Evolutionary conservation across 2,888 invertebrate genomes (phyloP).

Genomic region (Eustalomyia histrio): DNA sequence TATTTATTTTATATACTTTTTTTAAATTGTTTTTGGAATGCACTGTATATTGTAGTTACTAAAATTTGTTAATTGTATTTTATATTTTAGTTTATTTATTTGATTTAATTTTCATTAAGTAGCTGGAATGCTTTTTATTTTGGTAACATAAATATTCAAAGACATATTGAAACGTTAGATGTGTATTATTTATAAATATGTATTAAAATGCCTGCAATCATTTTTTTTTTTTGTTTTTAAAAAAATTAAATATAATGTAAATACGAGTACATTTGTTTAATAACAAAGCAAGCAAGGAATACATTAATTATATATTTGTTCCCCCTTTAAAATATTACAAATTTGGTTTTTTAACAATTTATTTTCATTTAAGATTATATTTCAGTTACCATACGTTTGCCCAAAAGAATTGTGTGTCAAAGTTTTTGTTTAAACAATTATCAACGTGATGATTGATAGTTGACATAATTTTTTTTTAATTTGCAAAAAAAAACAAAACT

Average conservation of each 20-base stretch:
- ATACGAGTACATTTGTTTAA: conserved; percentile 8
- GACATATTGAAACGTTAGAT: background rate
- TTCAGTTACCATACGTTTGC: conserved; percentile 75
- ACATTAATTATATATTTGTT: conserved; percentile 23
- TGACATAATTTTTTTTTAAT: background rate
- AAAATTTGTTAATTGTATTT: conserved; percentile 30
- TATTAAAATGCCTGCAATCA: conserved; percentile 34
- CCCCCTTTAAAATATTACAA: background rate
- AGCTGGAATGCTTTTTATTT: conserved; percentile 63
- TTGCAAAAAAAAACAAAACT: conserved; percentile 14
- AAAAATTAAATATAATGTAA: background rate
- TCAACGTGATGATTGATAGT: conserved; percentile 39
- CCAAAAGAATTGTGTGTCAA: conserved; percentile 76
- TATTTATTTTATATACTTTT: background rate
- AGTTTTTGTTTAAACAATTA: conserved; percentile 68
- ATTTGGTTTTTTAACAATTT: background rate
- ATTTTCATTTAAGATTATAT: conserved; percentile 70
- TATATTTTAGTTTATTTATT: conserved; percentile 26
- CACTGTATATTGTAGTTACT: conserved; percentile 49
- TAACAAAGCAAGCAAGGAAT: conserved; percentile 64
- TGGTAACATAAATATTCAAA: conserved; percentile 8
- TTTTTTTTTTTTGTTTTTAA: too few relatives aligned
- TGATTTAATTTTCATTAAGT: conserved; percentile 50
- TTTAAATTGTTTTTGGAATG: conserved; percentile 58
- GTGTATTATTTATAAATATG: conserved; percentile 11